Evolutionary conservation across 2,797 vertebrate species (phyloP), one percentile per base, ranked within the genome.

Genomic region (Myotis planiceps): DNA sequence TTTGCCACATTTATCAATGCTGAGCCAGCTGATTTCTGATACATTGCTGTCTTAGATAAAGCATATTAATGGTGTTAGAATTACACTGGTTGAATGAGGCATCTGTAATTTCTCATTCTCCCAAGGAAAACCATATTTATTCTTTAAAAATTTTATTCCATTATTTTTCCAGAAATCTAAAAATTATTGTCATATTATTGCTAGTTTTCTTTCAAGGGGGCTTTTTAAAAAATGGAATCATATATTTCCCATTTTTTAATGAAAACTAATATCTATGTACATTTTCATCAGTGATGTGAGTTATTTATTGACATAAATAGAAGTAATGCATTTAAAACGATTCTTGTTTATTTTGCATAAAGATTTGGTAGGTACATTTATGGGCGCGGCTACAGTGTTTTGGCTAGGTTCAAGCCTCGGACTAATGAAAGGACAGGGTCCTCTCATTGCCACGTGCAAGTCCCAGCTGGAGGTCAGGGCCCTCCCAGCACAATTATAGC

Each of bases 61-160:
- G 32, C 32, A 29, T 5, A 23, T 34, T 0, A 53, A 78, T 39
- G 0, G 21, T 7, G n/a, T 49, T 23, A 0, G 88, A 3, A 32
- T 92, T 88, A 72, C 6, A 23, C 3, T 90, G 60, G 32, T 49
- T 47, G 47, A 91, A 9, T 68, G 75, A 15, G 3, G 5, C 25
- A 95, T 53, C 15, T 42, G 34, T 65, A 78, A 45, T 89, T 92
- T 53, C 49, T 85, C 21, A 60, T 69, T 79, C 71, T 80, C 72
- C 83, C 74, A 94, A 82, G 23, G 58, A 66, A 0, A 42, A 47
- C 1, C 9, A 76, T 55, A 21, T 7, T 95, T 45, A 75, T 80
- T 96, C 39, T 85, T 84, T 72, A 6, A n/a, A 89, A 86, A 25
- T 55, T 71, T 18, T 65, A 49, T 71, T 90, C 4, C 2, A 53